phyloP scores from a whole-genome alignment of 2,797 vertebrate species.

The Takifugu ocellatus region DNA sequence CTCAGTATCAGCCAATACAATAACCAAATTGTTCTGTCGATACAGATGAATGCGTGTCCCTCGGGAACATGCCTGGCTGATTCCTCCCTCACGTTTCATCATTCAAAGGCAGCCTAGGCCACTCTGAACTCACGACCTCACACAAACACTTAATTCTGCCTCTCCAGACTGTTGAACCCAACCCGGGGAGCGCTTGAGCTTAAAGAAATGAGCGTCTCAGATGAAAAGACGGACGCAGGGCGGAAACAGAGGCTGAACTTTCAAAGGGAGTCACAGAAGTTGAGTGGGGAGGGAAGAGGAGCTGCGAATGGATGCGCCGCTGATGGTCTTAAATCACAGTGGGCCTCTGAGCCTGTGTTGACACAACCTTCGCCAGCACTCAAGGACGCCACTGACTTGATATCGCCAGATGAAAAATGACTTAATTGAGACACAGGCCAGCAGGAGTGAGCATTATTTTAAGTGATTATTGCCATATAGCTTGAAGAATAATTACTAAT shows the following conservation, averaged over 20 bases:
- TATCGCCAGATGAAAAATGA: conserved; percentile 90
- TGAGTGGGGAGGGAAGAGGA: conserved; percentile 29
- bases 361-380: conserved; percentile 77
- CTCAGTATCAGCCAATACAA: background rate
- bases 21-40: conserved; percentile 11
- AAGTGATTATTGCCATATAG: conserved; percentile 87
- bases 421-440: conserved; percentile 84
- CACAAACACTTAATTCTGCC: conserved; percentile 51
- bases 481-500: conserved; percentile 87
- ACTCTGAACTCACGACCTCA: conserved; percentile 51
- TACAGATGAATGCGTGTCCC: conserved; percentile 25
- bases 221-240: conserved; percentile 31
- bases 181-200: conserved; percentile 30
- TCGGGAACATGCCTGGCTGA: conserved; percentile 27
- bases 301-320: conserved; percentile 71
- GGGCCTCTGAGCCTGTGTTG: conserved; percentile 65
- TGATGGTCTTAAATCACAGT: conserved; percentile 79
- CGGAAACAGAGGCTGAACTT: conserved; percentile 40
- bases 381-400: conserved; percentile 85
- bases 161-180: conserved; percentile 51
- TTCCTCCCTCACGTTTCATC: conserved; percentile 41
- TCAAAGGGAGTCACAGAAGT: conserved; percentile 56
- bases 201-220: conserved; percentile 41
- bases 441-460: conserved; percentile 84
- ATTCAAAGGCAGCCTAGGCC: conserved; percentile 33